Base-by-base conservation (phyloP, 2,888 invertebrate genomes). In the Miltochrista miniata region DNA sequence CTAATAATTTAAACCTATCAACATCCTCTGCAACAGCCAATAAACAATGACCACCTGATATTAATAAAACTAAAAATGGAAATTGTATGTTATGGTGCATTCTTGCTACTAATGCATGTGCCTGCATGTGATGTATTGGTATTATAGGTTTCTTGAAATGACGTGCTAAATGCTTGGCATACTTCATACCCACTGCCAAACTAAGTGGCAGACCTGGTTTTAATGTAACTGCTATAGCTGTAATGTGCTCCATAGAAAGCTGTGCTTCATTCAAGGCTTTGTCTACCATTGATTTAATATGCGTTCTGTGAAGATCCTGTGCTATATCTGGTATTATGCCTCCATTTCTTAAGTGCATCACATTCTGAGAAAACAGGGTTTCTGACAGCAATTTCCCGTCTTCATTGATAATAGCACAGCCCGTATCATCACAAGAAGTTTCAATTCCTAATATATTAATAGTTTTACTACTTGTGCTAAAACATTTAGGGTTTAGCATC, bases 91-190 rank as follows among this genome's bases (percentile, higher is more conserved):
- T 78, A 74, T 94, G 72, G 36, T 90, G 87, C 95, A 98, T 95
- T 80, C 98, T 93, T 7, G 94, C 95, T 31, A 96, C 97, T 48
- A 99, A 89, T 10, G 99, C 98, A 92, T 99, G 99, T 1, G 99
- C 99, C 91, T 99, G 96, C 99, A 99, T 99, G 71, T 99, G 99
- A 88, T 99, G 99, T 60, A 99, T 96, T 0, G 99, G 98, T 78
- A 99, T 97, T 48, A 99, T 93, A 0, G 98, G 98, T 81, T 96
- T 97, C 0, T 93, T 90, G 61, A 93, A 91, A 43, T 90, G 82
- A 45, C 92, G 88, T 2, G 96, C 95, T 47, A 98, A 85, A 76
- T 96, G 92, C 78, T 97, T 96, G 0, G 96, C 97, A 93, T 97
- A 97, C 61, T 95, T 94, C 76, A 95, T 88, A 3, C 98, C 99